These are phyloP conservation scores for Chydorus sphaericus DNA, from an alignment of 2,888 invertebrate genomes.

Conservation along the genomic window DNA sequence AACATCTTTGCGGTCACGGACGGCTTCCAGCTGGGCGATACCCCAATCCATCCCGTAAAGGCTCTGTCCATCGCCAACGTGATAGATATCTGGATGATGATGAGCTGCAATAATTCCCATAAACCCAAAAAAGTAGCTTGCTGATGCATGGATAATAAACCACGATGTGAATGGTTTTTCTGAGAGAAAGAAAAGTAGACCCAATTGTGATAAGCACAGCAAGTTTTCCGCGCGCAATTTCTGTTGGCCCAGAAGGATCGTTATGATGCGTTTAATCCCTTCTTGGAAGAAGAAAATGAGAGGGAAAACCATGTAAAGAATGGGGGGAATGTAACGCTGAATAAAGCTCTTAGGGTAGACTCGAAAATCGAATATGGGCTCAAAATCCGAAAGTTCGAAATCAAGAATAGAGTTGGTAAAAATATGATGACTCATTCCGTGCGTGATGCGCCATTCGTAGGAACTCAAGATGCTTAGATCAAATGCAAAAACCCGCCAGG, in stretches of 20 bases:
- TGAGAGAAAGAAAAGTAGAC: conserved; percentile 14
- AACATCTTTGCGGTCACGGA: conserved; percentile 52
- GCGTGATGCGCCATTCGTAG: conserved; percentile 55
- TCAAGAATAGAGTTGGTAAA: conserved; percentile 63
- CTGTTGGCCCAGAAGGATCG: conserved; percentile 13
- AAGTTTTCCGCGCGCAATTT: conserved; percentile 18
- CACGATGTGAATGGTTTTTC: conserved; percentile 15
- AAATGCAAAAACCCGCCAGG: conserved; percentile 63
- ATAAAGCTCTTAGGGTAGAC: conserved; percentile 38
- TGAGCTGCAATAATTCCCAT: conserved; percentile 60
- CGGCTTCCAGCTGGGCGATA: conserved; percentile 54
- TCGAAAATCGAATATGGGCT: conserved; percentile 47
- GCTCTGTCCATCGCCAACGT: conserved; percentile 52
- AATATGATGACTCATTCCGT: conserved; percentile 60
- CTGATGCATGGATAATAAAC: conserved; percentile 17
- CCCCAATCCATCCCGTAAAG: conserved; percentile 55
- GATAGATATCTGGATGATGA: conserved; percentile 62
- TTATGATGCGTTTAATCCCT: conserved; percentile 15
- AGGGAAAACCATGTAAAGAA: conserved; percentile 34
- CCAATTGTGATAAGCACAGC: conserved; percentile 18
- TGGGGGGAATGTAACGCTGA: conserved; percentile 36
- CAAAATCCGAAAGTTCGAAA: conserved; percentile 43
- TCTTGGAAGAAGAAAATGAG: conserved; percentile 21
- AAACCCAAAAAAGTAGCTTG: conserved; percentile 30
- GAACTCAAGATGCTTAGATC: conserved; percentile 51